phyloP scores from a whole-genome alignment of 2,888 invertebrate genomes.

The Andrena camellia region DNA sequence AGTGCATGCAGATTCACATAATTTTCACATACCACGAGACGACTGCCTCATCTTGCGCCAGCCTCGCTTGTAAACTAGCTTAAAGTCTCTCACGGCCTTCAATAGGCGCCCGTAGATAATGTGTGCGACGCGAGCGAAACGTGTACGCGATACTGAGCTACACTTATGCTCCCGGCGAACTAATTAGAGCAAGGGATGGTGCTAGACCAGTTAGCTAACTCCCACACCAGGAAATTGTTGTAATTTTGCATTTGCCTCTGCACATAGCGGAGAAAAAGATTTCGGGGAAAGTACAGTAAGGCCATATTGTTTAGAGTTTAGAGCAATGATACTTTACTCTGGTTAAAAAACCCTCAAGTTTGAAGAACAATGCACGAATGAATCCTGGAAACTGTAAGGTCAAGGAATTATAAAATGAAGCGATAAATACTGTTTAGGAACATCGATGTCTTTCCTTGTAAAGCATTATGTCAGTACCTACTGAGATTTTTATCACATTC shows the following conservation, averaged over 20 bases:
- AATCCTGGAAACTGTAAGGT: too few relatives aligned
- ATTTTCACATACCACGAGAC: conserved; percentile 71
- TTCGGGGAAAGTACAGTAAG: background rate
- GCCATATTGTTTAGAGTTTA: background rate
- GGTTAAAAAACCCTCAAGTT: background rate
- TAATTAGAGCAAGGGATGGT: conserved; percentile 68
- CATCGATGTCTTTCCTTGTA: too few relatives aligned
- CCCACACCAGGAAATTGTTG: conserved; percentile 21
- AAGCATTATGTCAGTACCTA: too few relatives aligned
- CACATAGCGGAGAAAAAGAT: background rate
- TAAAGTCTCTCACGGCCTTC: conserved; percentile 75
- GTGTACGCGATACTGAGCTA: conserved; percentile 61
- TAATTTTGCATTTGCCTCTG: conserved; percentile 25
- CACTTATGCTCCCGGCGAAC: conserved; percentile 71
- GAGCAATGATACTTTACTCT: background rate
- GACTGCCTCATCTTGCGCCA: conserved; percentile 50
- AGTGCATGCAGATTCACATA: conserved; percentile 76
- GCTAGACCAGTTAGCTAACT: conserved; percentile 24
- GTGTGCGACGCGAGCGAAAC: conserved; percentile 51
- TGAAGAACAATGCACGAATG: too few relatives aligned
- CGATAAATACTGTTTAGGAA: too few relatives aligned
- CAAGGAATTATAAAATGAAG: too few relatives aligned
- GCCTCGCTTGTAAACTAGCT: conserved; percentile 59
- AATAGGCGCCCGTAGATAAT: conserved; percentile 61
- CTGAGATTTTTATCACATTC: too few relatives aligned